Evolutionary conservation across 2,888 invertebrate genomes (phyloP).

Genomic region (Zygothrica quintamaculata): DNA sequence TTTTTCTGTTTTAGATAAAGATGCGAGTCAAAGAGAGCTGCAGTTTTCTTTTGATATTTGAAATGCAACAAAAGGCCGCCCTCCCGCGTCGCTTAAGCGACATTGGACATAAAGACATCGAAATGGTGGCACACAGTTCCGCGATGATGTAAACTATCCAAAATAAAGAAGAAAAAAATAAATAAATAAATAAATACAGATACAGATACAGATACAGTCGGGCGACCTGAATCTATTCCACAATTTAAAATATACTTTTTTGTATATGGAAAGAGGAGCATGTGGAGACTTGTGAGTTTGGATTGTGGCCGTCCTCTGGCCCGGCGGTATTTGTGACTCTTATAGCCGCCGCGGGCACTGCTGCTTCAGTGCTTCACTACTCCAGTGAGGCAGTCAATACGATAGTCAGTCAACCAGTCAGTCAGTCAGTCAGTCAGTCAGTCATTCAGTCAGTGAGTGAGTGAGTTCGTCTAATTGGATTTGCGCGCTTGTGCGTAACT

Average conservation of each 20-base stretch:
- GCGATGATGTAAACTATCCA: conserved; percentile 73
- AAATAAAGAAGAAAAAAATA: conserved; percentile 31
- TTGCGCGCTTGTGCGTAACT: conserved; percentile 81
- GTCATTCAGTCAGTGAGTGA: conserved; percentile 42
- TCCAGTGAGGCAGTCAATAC: not conserved
- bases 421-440: conserved; percentile 31
- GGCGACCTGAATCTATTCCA: conserved; percentile 61
- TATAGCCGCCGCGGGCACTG: conserved; percentile 39
- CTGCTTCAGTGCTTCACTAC: conserved; percentile 24
- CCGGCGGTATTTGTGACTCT: conserved; percentile 47
- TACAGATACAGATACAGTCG: conserved; percentile 35
- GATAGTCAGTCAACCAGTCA: conserved; percentile 6
- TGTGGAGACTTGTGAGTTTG: conserved; percentile 34
- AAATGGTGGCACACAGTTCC: conserved; percentile 54
- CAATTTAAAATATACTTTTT: conserved; percentile 48
- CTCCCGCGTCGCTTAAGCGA: conserved; percentile 42
- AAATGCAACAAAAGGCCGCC: conserved; percentile 71
- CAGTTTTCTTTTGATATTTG: conserved; percentile 55
- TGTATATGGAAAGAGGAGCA: conserved; percentile 43
- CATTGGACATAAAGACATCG: conserved; percentile 29
- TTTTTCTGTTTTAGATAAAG: conserved; percentile 68
- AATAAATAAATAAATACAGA: conserved; percentile 25
- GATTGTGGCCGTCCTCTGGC: conserved; percentile 44
- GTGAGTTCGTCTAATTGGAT: conserved; percentile 74
- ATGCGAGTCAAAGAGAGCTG: conserved; percentile 47